Evolutionary conservation across 2,797 vertebrate genomes (phyloP), one percentile per base, ranked within the genome.

Genomic region (Siniperca undulata): DNA sequence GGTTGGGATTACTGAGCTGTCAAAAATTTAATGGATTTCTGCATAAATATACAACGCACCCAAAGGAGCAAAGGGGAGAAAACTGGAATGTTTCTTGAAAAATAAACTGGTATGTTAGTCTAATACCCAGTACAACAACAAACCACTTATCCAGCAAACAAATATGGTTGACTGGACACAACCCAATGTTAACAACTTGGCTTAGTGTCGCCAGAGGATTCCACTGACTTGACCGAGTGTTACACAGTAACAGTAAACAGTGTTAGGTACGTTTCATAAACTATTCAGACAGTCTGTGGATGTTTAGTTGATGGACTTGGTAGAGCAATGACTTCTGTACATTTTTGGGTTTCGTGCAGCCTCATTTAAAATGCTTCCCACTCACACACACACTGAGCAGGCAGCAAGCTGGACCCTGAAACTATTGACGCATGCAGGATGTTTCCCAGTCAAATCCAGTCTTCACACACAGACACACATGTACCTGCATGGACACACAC

Each of bases 371-470:
- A 62, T 60, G 16, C 60, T 74, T n/a, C 7, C 42, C 30, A 70
- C 16, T 70, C 71, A 66, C 22, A 71, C 30, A 42, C 46, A 70
- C 59, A 62, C 24, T n/a, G 10, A 71, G 36, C 20, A 85, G n/a
- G 50, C 16, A 56, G 20, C 19, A 24, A 20, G n/a, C 81, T 58
- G 55, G 75, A 82, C 58, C 17, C 66, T 80, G 36, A 70, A 79
- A 83, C 74, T 61, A 64, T 17, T 30, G 78, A 78, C 64, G 38
- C 44, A 11, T 82, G 77, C 79, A 83, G 79, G 87, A 89, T 86
- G 83, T 80, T 77, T 74, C 34, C 44, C 48, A 68, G 60, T 72
- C 52, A 69, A 52, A 78, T 40, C 36, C 27, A 9, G 48, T 38
- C 48, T 42, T 71, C 61, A 27, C 34, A n/a, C 44, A 75, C 67